Evolutionary conservation across 2,113 vertebrate species (phyloP).

Genomic region (Sinocyclocheilus anshuiensis): DNA sequence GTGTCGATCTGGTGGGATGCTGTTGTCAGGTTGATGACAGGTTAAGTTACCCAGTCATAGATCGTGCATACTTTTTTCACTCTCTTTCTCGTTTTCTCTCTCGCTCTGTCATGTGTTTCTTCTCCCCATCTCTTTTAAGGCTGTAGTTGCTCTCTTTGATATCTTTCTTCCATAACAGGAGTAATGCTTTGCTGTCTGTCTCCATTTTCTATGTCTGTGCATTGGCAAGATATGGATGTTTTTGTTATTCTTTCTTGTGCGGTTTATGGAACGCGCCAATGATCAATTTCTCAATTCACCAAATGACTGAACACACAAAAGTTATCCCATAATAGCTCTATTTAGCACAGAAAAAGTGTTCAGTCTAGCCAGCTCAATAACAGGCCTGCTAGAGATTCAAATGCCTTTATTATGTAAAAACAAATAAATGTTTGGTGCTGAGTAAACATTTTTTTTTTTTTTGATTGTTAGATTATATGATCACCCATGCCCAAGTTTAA

Average conservation of each 20-base stretch:
- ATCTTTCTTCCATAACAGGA: slow-evolving; percentile 1
- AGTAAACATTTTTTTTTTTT: slow-evolving; percentile 8
- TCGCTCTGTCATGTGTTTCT: not conserved
- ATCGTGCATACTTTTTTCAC: not conserved
- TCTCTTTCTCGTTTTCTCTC: not conserved
- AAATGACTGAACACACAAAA: slow-evolving; percentile 44
- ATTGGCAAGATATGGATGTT: slow-evolving; percentile 19
- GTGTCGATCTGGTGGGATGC: slow-evolving; percentile 1
- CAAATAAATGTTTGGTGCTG: not conserved
- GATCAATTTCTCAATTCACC: slow-evolving; percentile 44
- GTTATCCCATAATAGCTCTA: slow-evolving; percentile 21
- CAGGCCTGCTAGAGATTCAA: slow-evolving; percentile 3
- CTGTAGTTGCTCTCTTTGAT: slow-evolving; percentile 8
- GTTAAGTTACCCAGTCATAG: slow-evolving; percentile 2
- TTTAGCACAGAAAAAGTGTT: slow-evolving; percentile 13
- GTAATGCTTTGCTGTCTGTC: slow-evolving; percentile 1
- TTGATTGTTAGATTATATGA: slow-evolving; percentile 21
- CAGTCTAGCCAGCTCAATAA: not conserved
- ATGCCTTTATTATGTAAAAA: slow-evolving; percentile 11
- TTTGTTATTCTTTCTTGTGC: slow-evolving; percentile 41
- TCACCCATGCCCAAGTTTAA: not conserved
- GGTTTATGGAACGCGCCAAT: slow-evolving; percentile 35
- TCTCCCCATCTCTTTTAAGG: not conserved
- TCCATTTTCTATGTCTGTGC: slow-evolving; percentile 19
- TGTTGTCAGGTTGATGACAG: slow-evolving; percentile 29